Evolutionary conservation across 2,113 vertebrate genomes (phyloP).

Genomic region (Piprites chloris): DNA sequence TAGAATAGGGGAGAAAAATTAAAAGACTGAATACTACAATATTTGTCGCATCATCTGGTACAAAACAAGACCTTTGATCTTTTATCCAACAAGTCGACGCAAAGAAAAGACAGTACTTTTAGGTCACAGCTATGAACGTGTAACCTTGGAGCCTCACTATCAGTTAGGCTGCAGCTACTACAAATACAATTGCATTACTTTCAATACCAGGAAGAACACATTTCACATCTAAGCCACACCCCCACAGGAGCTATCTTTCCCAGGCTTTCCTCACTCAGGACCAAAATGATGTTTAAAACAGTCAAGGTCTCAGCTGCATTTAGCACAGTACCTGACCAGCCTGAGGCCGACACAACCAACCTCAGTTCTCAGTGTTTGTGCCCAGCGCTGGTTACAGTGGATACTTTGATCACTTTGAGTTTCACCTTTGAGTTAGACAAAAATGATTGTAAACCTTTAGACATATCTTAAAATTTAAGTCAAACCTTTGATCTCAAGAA

Average conservation of each 20-base stretch:
- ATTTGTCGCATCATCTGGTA: background rate
- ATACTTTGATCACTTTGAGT: background rate
- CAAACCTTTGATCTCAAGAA: background rate
- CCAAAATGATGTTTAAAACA: background rate
- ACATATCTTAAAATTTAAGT: background rate
- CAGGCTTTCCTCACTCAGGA: background rate
- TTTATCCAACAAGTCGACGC: background rate
- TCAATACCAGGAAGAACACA: background rate
- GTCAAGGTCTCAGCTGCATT: background rate
- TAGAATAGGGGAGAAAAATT: background rate
- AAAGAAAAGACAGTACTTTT: background rate
- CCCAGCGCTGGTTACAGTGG: background rate
- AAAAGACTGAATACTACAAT: background rate
- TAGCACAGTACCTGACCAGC: background rate
- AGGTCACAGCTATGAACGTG: background rate
- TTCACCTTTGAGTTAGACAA: background rate
- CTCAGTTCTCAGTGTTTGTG: background rate
- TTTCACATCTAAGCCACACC: background rate
- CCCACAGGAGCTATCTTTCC: background rate
- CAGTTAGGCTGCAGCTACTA: background rate
- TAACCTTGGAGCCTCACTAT: background rate
- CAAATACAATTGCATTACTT: background rate
- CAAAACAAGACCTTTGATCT: background rate
- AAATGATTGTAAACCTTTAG: background rate
- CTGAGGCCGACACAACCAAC: background rate